Evolutionary conservation across 2,797 vertebrate species (phyloP).

Genomic region (Rhabdomys pumilio): DNA sequence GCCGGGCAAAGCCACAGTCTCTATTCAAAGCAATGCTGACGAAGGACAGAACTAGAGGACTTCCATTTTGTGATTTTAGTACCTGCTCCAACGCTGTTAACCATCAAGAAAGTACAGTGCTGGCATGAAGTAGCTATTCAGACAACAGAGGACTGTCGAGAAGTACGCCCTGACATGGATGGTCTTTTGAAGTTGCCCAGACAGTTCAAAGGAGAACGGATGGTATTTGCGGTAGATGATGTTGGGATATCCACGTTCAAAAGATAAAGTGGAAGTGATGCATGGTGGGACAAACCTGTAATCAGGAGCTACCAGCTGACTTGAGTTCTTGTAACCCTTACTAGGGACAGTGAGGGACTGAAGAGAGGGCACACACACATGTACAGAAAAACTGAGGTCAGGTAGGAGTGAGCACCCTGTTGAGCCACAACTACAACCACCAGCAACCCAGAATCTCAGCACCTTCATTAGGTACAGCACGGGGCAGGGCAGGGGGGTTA

Average conservation of each 20-base stretch:
- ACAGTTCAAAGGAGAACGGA: conserved; percentile 10
- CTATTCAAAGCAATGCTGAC: neutral
- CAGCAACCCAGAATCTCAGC: neutral
- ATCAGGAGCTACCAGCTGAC: neutral
- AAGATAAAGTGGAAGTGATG: neutral
- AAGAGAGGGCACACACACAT: neutral
- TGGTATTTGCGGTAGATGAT: neutral
- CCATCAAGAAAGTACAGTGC: neutral
- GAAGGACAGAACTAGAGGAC: conserved; percentile 7
- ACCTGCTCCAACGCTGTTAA: neutral
- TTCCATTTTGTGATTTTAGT: neutral
- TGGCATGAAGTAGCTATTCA: neutral
- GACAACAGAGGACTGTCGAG: neutral
- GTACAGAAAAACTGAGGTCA: neutral
- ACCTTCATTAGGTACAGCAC: neutral
- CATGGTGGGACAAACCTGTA: neutral
- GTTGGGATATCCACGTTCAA: neutral
- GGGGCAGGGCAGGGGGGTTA: too few relatives aligned
- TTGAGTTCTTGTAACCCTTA: neutral
- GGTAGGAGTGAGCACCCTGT: neutral
- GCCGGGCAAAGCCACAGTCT: neutral
- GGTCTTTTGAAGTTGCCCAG: neutral
- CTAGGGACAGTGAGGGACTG: neutral
- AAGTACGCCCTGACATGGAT: neutral
- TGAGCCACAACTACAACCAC: neutral